Evolutionary conservation across 2,888 invertebrate genomes (phyloP), one percentile per base, ranked within the genome.

Genomic region (Brachypalpus laphriformis): DNA sequence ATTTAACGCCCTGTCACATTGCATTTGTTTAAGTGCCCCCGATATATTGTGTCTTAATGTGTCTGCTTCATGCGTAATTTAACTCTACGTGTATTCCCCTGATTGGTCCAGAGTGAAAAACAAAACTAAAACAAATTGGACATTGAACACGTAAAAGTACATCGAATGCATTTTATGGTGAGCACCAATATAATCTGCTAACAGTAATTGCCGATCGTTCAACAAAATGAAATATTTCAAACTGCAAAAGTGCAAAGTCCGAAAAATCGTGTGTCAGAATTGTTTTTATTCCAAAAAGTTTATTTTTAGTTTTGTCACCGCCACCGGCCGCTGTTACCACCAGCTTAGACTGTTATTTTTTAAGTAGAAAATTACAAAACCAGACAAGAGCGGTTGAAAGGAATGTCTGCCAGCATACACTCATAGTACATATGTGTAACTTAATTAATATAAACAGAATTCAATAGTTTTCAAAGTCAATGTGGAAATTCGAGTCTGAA

Each of bases 401-500:
- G 28, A 31, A 54, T 28, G 28, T 28, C 59, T 61, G 42, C 14
- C 11, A 14, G 45, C 11, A 28, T 31, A 14, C 25, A 8, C 22
- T 28, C 9, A 51, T 31, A 16, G 22, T 45, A 34, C 8, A 6
- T 56, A 16, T 49, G 20, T 16, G 31, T 56, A 61, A 34, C 54
- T 68, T 16, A 22, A 61, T 68, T 40, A 42, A 34, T 49, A 47
- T 45, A 49, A 71, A 47, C 28, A 54, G 51, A 51, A 54, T 57
- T 45, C 63, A 61, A 63, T 40, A 51, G 22, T 82, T 47, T 65
- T 59, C 59, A 77, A 65, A 77, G 77, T 25, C 28, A 71, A 57
- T 77, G 82, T 57, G 16, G 14, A 40, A 20, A n/a, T 57, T 51
- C 25, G 11, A 45, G 18, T 31, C 6, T 8, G 8, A 16, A 54